A percentile compares a stretch with the other conserved stretches of the same genome.
Conservation (phyloP, 2,797 vertebrate species). For the Buceros bicornis region DNA sequence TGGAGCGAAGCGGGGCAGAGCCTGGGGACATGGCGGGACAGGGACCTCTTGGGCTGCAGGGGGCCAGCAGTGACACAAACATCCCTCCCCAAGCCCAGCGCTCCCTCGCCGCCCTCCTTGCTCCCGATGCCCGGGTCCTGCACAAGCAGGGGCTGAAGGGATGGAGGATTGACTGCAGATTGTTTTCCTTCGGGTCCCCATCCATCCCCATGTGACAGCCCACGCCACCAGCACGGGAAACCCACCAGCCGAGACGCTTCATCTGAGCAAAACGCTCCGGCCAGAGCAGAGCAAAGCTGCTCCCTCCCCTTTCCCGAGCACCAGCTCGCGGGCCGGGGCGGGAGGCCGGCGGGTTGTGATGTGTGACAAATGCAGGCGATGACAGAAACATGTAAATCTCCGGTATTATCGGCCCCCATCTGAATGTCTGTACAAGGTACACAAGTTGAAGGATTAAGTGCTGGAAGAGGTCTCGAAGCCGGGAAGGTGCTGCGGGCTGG, state of each 20-base stretch:
- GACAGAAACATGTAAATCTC: conserved; percentile 88
- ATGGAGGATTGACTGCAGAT: neutral
- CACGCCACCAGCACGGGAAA: neutral
- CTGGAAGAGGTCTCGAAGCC: conserved; percentile 82
- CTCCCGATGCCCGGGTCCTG: too few relatives aligned
- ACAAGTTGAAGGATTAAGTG: conserved; percentile 89
- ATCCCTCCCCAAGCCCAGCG: neutral
- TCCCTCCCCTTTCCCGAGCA: neutral
- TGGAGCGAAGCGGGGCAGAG: neutral
- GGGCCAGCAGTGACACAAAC: accelerated
- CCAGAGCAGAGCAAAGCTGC: neutral
- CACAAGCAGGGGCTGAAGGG: neutral
- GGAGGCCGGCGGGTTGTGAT: conserved; percentile 3
- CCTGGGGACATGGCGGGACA: accelerated
- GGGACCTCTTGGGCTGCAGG: neutral
- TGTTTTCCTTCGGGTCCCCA: neutral
- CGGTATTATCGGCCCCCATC: conserved; percentile 83
- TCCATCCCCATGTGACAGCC: neutral
- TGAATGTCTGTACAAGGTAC: conserved; percentile 89
- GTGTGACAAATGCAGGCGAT: conserved; percentile 71
- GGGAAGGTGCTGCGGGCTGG: conserved; percentile 81
- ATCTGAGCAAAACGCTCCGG: neutral
- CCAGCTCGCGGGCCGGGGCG: neutral
- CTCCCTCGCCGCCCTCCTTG: neutral
- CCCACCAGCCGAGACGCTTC: accelerated